Base-by-base conservation (phyloP, 1,140 invertebrate genomes). In the Hypothenemus hampei region DNA sequence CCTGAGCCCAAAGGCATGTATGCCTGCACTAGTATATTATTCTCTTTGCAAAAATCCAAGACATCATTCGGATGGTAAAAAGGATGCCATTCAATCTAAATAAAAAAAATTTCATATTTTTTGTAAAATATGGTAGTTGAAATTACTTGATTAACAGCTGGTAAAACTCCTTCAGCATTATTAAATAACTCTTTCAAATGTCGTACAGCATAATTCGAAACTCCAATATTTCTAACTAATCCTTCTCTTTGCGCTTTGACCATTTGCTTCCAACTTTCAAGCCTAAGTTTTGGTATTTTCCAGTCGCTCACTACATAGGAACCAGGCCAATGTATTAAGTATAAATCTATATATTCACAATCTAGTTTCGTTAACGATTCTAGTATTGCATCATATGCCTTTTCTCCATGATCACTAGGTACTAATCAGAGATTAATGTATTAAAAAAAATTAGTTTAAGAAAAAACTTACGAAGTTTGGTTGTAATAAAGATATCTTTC, bases 311-410 rank as follows among this genome's bases (percentile, higher is more conserved):
- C 31, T 18, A 53, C 52, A 21, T 76, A 70, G 45, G 73, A 73
- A 13, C 86, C 89, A 33, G 90, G 90, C 84, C 89, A 93, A 67
- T 93, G 89, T 58, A 93, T 86, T 19, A 93, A 74, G 66, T 87
- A 90, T 11, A 93, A 71, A 72, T 94, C 90, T 3, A 93, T 70
- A 65, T 91, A 91, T 31, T 78, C 73, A 6, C 78, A 72, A 45
- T 81, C 75, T 3, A 94, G 67, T 40, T 81, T 79, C 15, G 73
- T 65, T 10, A 92, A 62, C 7, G 87, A 87, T 22, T 70, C 72
- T 37, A 78, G 62, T n/a, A 87, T 81, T 20, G 85, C 82, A 37
- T 72, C 62, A 18, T 69, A 61, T 35, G 77, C 74, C 43, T 73
- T 75, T 29, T 73, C 68, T 10, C 86, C 87, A 64, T 89, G 85